Percentiles rank a stretch among this genome's conserved stretches.
Conservation (phyloP, 2,888 invertebrate species). For the Scotopteryx bipunctaria region DNA sequence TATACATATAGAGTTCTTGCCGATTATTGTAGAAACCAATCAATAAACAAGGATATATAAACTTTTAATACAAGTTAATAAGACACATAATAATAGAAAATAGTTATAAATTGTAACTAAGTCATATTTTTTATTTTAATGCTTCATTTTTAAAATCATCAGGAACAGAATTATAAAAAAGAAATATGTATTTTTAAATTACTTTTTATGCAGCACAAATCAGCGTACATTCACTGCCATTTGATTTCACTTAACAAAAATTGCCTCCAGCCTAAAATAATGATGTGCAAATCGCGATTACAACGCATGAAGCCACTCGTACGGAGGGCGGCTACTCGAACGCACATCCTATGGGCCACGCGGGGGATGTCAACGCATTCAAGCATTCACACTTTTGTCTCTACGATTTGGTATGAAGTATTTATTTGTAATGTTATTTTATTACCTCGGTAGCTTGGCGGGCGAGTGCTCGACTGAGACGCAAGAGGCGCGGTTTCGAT, state of each 20-base stretch:
- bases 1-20: no score
- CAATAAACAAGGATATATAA: no score
- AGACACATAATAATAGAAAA: no score
- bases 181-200: neutral
- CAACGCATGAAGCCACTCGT: slow-evolving; percentile 49
- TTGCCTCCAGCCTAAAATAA: slow-evolving; percentile 43
- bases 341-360: slow-evolving; percentile 66
- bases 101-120: no score
- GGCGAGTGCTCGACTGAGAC: no score
- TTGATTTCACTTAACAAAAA: slow-evolving; percentile 40
- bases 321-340: slow-evolving; percentile 53
- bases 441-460: no score
- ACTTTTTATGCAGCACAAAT: neutral
- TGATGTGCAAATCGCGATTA: slow-evolving; percentile 51
- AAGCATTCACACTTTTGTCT: slow-evolving; percentile 55
- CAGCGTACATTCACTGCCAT: slow-evolving; percentile 15
- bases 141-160: no score
- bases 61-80: no score
- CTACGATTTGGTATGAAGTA: slow-evolving; percentile 25
- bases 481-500: no score
- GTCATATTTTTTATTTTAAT: no score
- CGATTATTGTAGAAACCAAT: no score
- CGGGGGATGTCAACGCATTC: slow-evolving; percentile 51
- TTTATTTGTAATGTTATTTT: no score
- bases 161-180: neutral